Base-by-base conservation (phyloP, 1,140 invertebrate genomes). In the Drosophila lacteicornis region DNA sequence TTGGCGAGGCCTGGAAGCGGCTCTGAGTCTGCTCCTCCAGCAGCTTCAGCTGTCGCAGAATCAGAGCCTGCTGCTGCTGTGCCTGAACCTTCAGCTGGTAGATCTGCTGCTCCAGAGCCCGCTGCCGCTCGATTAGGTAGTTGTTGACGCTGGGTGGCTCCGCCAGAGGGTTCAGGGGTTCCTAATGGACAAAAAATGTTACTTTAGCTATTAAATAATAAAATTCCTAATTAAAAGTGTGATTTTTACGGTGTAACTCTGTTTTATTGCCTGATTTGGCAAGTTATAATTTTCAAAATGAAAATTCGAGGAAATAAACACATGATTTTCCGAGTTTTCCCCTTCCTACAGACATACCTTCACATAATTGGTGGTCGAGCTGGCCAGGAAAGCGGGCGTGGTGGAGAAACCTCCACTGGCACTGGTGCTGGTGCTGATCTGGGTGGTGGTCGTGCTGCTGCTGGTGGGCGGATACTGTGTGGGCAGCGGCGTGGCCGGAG, bases 51-150 rank as follows among this genome's bases (percentile, higher is more conserved):
- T 95, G 91, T 12, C 96, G 92, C 60, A 96, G 93, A 74, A 96
- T 95, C 45, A 96, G 95, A 78, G 96, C 95, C 80, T 96, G 95
- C 59, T 94, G 94, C 82, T 96, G 95, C 80, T 96, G 95, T 19
- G 95, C 93, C 83, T 96, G 96, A 12, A 92, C 55, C 73, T 92
- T 92, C 22, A 96, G 87, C 49, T 95, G 93, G 7, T 93, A 94
- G 22, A 96, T 93, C 82, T 96, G 96, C 73, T 96, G 95, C 82
- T 96, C 95, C 27, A 97, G 83, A 22, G 95, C 90, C 46, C 94
- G 94, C 82, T 96, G 96, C 69, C 96, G 96, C 79, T 96, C 88
- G 30, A 92, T 83, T 69, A 94, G 92, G 55, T 93, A 91, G 65
- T 91, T 92, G 53, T 86, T 91, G n/a, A 90, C 81, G 17, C 55